A percentile compares a stretch with the other conserved stretches of the same genome.
These are phyloP conservation scores for Drosophila mojavensis DNA, from an alignment of 1,140 invertebrate species.

Conservation along the genomic window DNA sequence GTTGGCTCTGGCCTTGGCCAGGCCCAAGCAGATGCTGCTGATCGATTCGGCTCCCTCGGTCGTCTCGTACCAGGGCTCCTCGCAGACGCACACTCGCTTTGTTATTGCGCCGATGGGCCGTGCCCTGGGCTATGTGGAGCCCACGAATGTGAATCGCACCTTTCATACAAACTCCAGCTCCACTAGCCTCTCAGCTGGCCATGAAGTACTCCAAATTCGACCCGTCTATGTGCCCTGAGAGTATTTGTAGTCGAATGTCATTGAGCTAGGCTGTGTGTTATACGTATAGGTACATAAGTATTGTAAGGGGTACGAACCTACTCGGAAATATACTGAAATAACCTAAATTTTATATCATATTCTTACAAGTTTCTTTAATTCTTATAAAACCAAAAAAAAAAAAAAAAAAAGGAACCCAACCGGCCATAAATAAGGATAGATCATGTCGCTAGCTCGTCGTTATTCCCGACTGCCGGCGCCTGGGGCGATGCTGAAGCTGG, in stretches of 20 bases:
- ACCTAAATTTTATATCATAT: not conserved
- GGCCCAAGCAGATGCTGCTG: slow-evolving; percentile 52
- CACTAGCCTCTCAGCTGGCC: slow-evolving; percentile 24
- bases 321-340: not conserved
- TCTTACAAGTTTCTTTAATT: not conserved
- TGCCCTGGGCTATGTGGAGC: slow-evolving; percentile 74
- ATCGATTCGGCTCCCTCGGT: slow-evolving; percentile 78
- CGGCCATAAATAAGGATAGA: not conserved
- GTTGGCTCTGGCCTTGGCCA: slow-evolving; percentile 22
- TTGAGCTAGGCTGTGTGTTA: slow-evolving; percentile 30
- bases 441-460: not conserved
- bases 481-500: slow-evolving; percentile 2
- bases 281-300: not conserved
- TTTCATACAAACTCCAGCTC: slow-evolving; percentile 52
- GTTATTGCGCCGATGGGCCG: slow-evolving; percentile 78
- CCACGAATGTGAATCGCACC: slow-evolving; percentile 75
- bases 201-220: slow-evolving; percentile 62
- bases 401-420: no score
- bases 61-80: slow-evolving; percentile 78
- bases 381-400: not conserved
- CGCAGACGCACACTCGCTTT: slow-evolving; percentile 72
- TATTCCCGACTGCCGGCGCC: not conserved
- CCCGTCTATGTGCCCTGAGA: slow-evolving; percentile 72
- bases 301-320: not conserved
- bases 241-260: not conserved